phyloP scores from a whole-genome alignment of 2,797 vertebrate species.

The Poecilia gillii region DNA sequence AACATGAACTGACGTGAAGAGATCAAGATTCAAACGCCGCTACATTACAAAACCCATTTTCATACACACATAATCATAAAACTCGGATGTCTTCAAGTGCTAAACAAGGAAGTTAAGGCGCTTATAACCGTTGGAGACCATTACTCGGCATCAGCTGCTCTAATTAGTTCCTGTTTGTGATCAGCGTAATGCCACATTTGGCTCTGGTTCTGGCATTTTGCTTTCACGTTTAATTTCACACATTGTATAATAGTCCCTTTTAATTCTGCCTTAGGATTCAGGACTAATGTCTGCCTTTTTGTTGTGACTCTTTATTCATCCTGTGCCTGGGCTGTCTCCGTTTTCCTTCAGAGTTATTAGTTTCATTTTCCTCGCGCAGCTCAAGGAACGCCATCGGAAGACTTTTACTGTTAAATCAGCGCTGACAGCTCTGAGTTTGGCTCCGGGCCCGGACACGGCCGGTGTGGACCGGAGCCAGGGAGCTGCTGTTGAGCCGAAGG shows the following conservation, averaged over 20 bases:
- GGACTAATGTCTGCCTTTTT: constrained; percentile 2
- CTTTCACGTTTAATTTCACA: constrained; percentile 6
- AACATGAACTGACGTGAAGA: not conserved
- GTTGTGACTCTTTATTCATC: not conserved
- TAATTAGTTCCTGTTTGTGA: not conserved
- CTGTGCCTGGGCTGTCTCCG: not conserved
- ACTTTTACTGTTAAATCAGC: constrained; percentile 6
- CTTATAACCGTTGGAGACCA: not conserved
- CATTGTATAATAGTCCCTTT: constrained; percentile 4
- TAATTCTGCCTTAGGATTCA: constrained; percentile 10
- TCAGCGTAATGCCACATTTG: constrained; percentile 19
- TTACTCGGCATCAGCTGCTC: not conserved
- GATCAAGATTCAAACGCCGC: not conserved
- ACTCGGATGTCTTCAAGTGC: not conserved
- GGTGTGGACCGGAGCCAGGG: constrained; percentile 26
- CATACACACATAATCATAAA: not conserved
- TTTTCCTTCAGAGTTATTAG: not conserved
- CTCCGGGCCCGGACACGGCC: constrained; percentile 28
- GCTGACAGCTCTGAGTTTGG: constrained; percentile 23
- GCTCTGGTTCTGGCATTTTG: not conserved
- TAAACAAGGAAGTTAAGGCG: not conserved
- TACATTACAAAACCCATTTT: not conserved
- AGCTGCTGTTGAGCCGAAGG: constrained; percentile 33
- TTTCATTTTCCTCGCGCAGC: constrained; percentile 13
- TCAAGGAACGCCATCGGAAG: constrained; percentile 8